Percentiles rank a stretch among this genome's conserved stretches.
Conservation (phyloP, 2,888 invertebrate genomes). For the Dysmachus trigonus region DNA sequence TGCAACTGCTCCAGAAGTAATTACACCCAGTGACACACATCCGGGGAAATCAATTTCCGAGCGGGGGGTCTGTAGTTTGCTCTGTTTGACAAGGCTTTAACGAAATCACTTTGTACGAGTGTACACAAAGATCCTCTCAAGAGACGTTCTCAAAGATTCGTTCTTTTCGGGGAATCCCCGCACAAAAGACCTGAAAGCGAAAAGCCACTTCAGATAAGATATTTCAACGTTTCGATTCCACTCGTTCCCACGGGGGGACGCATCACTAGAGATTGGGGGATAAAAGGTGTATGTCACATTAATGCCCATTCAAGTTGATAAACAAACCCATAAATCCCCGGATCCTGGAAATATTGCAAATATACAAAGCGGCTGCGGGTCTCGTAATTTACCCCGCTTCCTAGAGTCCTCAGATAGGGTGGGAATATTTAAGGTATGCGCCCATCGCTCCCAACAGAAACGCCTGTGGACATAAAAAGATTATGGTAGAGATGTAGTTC, state of each 20-base stretch:
- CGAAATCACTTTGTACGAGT: neutral
- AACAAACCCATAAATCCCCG: constrained; percentile 17
- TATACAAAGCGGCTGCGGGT: neutral
- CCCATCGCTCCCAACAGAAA: neutral
- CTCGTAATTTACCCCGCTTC: constrained; percentile 1
- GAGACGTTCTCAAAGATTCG: neutral
- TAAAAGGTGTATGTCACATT: constrained; percentile 24
- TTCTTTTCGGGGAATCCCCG: neutral
- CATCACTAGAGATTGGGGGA: neutral
- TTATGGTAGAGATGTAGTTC: neutral
- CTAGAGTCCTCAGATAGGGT: neutral
- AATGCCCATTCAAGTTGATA: constrained; percentile 28
- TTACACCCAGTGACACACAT: neutral
- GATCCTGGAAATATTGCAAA: neutral
- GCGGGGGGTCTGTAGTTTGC: neutral
- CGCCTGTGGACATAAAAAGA: constrained; percentile 20
- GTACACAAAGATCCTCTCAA: neutral
- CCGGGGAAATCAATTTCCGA: neutral
- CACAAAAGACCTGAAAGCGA: neutral
- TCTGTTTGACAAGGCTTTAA: neutral
- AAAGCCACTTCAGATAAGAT: neutral
- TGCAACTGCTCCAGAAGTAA: neutral
- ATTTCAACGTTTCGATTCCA: neutral
- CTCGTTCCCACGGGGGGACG: neutral
- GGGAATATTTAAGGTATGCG: constrained; percentile 13